phyloP scores from a whole-genome alignment of 2,797 vertebrate genomes.

The Neomorphus geoffroyi region DNA sequence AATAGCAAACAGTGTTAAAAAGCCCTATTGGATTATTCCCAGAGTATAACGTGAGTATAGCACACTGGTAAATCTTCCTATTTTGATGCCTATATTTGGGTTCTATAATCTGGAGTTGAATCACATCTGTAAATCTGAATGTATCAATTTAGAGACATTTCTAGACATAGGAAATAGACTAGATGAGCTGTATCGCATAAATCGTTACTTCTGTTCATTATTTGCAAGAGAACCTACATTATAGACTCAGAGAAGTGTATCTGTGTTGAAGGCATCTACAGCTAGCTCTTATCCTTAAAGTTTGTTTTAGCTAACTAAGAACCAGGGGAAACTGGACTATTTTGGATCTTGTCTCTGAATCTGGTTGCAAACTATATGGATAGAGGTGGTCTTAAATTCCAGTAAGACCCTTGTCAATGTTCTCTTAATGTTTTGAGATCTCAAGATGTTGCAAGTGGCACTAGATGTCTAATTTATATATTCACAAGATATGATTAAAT shows the following conservation, averaged over 20 bases:
- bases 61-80: background rate
- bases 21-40: background rate
- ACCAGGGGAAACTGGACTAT: background rate
- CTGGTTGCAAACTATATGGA: background rate
- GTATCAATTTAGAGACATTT: background rate
- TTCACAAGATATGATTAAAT: background rate
- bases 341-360: background rate
- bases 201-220: background rate
- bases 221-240: background rate
- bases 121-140: background rate
- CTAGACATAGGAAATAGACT: background rate
- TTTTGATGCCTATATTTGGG: background rate
- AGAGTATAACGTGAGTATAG: background rate
- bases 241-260: background rate
- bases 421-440: background rate
- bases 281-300: background rate
- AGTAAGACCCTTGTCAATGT: background rate
- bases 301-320: background rate
- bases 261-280: background rate
- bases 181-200: background rate
- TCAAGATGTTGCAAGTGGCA: background rate
- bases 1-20: background rate
- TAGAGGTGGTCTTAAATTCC: background rate
- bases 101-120: background rate
- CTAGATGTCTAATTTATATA: background rate